Conservation (phyloP, 2,797 vertebrate species). For the Poecilia wingei region DNA sequence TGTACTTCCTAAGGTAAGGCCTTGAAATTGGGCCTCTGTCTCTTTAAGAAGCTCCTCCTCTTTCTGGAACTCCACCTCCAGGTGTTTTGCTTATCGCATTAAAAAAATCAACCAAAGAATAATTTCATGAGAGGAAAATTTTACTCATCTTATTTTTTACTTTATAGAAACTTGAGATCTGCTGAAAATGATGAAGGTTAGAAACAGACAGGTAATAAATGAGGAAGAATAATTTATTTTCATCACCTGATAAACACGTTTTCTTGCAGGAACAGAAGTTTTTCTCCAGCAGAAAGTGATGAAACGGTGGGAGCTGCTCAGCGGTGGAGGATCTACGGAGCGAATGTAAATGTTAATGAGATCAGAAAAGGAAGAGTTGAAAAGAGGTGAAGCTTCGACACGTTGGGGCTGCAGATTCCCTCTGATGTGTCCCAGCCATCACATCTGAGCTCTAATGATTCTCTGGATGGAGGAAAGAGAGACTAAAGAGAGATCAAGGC, state of each 20-base stretch:
- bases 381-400: conserved; percentile 58
- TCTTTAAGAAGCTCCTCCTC: too few relatives aligned
- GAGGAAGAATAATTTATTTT: background rate
- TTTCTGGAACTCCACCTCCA: too few relatives aligned
- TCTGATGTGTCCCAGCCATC: conserved; percentile 62
- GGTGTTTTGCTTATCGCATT: background rate
- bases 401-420: conserved; percentile 43
- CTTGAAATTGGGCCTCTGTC: too few relatives aligned
- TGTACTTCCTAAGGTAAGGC: too few relatives aligned
- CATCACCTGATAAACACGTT: background rate
- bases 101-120: background rate
- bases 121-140: background rate
- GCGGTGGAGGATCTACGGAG: conserved; percentile 28
- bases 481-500: conserved; percentile 66
- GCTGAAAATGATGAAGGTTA: background rate
- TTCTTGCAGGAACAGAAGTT: background rate
- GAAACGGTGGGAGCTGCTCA: conserved; percentile 4
- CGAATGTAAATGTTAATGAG: conserved; percentile 66
- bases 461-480: conserved; percentile 57
- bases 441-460: conserved; percentile 67
- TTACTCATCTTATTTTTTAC: background rate
- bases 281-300: conserved; percentile 3
- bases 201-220: background rate
- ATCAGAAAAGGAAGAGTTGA: conserved; percentile 56
- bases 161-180: background rate